Base-by-base conservation (phyloP, 2,113 vertebrate genomes). In the Myodes glareolus region DNA sequence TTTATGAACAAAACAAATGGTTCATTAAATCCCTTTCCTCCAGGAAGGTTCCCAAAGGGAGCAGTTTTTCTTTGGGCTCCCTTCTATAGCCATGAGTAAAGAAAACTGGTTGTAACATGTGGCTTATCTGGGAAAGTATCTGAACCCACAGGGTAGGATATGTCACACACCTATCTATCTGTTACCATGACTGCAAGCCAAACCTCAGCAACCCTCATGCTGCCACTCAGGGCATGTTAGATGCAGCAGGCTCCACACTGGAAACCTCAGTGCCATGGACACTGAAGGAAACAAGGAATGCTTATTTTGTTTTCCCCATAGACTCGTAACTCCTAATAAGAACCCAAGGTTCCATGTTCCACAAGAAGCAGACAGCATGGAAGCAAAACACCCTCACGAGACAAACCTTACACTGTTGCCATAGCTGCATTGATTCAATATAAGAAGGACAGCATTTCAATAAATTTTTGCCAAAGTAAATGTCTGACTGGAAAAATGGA, bases 391-490 rank as follows among this genome's bases (percentile, higher is more conserved):
- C 87, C 14, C 29, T 55, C 52, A 23, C 31, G 77, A 70, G 77
- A 63, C 36, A 94, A 87, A 92, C 91, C 8, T 50, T 47, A 91
- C 72, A n/a, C 5, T 85, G 45, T 61, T 90, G 47, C 33, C 80
- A 55, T 29, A 85, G 73, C 42, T 78, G 76, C 65, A 81, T 33
- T 94, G 92, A 90, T 50, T 94, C 80, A 73, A 50, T 17, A 0
- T 33, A 72, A 72, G 63, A 94, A 91, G 52, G 80, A 80, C n/a
- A 90, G 45, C 1, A 81, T 47, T 91, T 58, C 52, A 94, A 2
- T 31, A 84, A 85, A 19, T 36, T 87, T 91, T 82, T 96, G 81
- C 85, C 80, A 89, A 96, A 92, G 50, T 81, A 91, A 92, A 70
- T 36, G 23, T 63, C 52, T 91, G 72, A 86, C 50, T 90, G 7